These are phyloP conservation scores for Tapirus terrestris DNA, from an alignment of 2,113 vertebrate genomes.

Conservation along the genomic window DNA sequence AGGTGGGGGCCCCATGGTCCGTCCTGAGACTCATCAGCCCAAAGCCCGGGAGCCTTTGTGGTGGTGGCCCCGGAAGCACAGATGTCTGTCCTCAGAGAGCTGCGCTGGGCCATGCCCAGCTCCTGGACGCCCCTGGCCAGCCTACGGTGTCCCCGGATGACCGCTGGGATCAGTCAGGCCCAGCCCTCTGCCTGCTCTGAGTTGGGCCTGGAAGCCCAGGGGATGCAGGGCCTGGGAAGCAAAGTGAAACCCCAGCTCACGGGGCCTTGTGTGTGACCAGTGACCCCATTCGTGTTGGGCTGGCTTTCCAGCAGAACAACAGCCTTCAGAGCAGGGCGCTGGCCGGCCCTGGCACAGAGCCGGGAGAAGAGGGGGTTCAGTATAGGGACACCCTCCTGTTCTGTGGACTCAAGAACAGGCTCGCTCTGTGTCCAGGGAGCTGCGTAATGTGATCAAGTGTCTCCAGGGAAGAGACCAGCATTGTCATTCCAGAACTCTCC, in stretches of 20 bases:
- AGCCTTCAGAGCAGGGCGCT: neutral
- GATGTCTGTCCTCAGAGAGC: neutral
- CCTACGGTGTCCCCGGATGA: neutral
- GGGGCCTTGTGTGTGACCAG: neutral
- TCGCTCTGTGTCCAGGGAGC: neutral
- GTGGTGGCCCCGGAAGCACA: neutral
- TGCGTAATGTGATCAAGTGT: neutral
- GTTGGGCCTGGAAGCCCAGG: neutral
- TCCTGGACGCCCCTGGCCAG: neutral
- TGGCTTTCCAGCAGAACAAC: neutral
- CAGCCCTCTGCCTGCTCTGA: neutral
- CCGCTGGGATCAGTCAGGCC: neutral
- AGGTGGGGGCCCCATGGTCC: neutral
- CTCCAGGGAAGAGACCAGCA: neutral
- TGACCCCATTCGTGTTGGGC: neutral
- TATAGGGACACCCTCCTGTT: neutral
- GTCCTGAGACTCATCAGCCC: neutral
- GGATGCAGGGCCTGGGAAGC: neutral
- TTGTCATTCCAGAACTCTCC: neutral
- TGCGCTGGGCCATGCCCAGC: neutral
- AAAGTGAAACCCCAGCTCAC: neutral
- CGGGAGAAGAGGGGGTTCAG: rapidly evolving
- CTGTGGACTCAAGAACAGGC: neutral
- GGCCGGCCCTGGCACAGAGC: neutral
- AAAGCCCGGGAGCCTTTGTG: neutral